Percentiles rank a stretch among this genome's conserved stretches.
phyloP scores from a whole-genome alignment of 2,888 invertebrate species.

The Catocala nupta region DNA sequence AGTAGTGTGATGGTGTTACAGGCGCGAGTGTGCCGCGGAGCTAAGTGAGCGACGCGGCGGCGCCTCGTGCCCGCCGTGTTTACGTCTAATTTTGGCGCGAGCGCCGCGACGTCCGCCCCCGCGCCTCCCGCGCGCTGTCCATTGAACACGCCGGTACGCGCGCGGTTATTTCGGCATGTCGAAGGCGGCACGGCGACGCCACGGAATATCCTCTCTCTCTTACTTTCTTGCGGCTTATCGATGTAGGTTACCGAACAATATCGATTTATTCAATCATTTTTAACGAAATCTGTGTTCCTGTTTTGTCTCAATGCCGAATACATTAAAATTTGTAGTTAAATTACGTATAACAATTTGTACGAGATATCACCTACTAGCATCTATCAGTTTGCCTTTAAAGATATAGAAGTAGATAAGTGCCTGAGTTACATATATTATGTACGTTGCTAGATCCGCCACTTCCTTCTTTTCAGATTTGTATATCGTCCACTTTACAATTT shows the following conservation, averaged over 20 bases:
- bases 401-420: too few relatives aligned
- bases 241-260: conserved; percentile 50
- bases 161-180: conserved; percentile 81
- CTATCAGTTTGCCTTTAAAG: too few relatives aligned
- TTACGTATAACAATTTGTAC: too few relatives aligned
- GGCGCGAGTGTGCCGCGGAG: conserved; percentile 45
- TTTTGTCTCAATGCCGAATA: not conserved
- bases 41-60: conserved; percentile 65
- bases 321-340: too few relatives aligned
- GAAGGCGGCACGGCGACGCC: conserved; percentile 72
- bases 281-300: conserved; percentile 1
- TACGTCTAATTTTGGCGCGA: conserved; percentile 87
- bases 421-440: too few relatives aligned
- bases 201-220: conserved; percentile 60
- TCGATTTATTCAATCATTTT: conserved; percentile 22
- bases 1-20: conserved; percentile 45
- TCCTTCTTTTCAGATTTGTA: too few relatives aligned
- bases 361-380: too few relatives aligned
- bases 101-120: conserved; percentile 81
- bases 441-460: too few relatives aligned
- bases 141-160: conserved; percentile 81
- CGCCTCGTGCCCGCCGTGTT: conserved; percentile 83
- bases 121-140: conserved; percentile 72
- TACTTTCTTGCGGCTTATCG: conserved; percentile 48
- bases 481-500: too few relatives aligned